Base-by-base conservation (phyloP, 1,140 invertebrate genomes). In the Reticulitermes speratus region DNA sequence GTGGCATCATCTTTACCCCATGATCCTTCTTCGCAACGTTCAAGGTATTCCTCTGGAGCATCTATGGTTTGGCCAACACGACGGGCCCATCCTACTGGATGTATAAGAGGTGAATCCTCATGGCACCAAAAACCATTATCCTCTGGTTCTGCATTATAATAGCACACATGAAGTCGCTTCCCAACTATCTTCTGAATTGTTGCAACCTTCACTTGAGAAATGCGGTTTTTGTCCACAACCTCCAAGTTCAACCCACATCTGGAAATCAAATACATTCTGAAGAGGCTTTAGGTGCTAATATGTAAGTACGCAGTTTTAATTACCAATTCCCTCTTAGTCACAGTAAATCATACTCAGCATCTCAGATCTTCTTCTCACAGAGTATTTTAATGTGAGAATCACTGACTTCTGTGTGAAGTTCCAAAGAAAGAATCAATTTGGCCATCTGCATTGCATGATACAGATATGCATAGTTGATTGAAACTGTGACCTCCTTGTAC, bases 141-240 rank as follows among this genome's bases (percentile, higher is more conserved):
- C 30, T 84, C 83, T 45, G 83, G 44, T 19, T 45, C 44, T 30
- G 83, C 83, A 52, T 84, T 52, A 88, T 96, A 97, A 92, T 99
- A 99, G 88, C 95, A 95, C 0, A 99, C 93, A 88, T 98, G 96
- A 44, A 99, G 92, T 81, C 98, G 93, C 89, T 98, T 98, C 0
- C 98, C 98, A 38, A 98, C 94, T 87, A 98, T 96, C 90, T 97
- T 96, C 84, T 96, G 94, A 83, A 99, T 96, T 25, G 94, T 96
- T 2, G 98, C 98, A 23, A 97, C 95, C 90, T 98, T 96, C 87
- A 98, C 97, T 91, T 98, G 97, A 16, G 97, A 97, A 88, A 99
- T 98, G 88, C 97, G 94, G 92, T 98, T 98, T 90, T 99, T 99
- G 91, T 99, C 97, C 3, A 99, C 97, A 30, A 98, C 97, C 93